Conservation (phyloP, 2,113 vertebrate species). For the Lathamus discolor region DNA sequence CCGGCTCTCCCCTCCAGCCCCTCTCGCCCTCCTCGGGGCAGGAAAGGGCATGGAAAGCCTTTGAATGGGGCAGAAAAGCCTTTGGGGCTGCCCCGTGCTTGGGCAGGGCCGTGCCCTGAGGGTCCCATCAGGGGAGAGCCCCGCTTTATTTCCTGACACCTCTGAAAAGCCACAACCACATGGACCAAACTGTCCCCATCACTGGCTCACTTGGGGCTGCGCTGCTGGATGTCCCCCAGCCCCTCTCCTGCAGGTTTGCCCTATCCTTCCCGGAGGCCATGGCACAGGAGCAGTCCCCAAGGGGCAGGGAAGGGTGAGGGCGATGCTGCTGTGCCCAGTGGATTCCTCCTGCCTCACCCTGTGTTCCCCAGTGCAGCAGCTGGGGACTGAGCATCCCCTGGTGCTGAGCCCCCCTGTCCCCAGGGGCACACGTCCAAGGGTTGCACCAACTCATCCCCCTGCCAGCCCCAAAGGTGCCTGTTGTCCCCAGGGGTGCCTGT, state of each 20-base stretch:
- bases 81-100: neutral
- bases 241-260: neutral
- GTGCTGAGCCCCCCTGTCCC: neutral
- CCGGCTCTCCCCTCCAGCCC: neutral
- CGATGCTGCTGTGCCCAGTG: neutral
- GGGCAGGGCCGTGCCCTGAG: neutral
- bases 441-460: neutral
- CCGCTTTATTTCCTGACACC: neutral
- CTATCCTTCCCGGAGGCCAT: fast-evolving
- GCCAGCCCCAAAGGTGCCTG: neutral
- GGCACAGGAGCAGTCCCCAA: neutral
- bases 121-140: neutral
- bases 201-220: fast-evolving
- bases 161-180: neutral
- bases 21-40: neutral
- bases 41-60: neutral
- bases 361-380: fast-evolving
- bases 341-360: neutral
- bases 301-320: neutral
- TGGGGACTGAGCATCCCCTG: neutral
- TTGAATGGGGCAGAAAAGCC: neutral
- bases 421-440: neutral
- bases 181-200: fast-evolving
- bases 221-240: fast-evolving
- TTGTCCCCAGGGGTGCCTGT: neutral